Evolutionary conservation across 1,140 invertebrate species (phyloP), one percentile per base, ranked within the genome.

Genomic region (Temnothorax nylanderi): DNA sequence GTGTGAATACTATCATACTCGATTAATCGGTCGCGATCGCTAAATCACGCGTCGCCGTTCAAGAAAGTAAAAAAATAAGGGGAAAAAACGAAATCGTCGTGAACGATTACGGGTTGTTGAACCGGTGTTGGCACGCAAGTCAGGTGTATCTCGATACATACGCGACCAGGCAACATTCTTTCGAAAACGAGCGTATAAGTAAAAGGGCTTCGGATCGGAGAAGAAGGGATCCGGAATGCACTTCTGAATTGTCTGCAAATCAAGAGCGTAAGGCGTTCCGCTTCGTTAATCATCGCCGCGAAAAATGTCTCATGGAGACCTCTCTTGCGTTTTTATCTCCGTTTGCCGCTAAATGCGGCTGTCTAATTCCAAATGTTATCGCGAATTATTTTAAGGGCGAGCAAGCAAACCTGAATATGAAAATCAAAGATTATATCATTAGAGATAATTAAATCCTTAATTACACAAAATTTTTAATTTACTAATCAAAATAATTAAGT

Each of bases 71-170:
- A 54, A 54, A 54, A n/a, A 54, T 18, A n/a, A n/a, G 51, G 18
- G 6, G 34, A 69, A 65, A 34, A 37, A 34, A 77, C 41, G 58
- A 56, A 82, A 60, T 60, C 37, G 62, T 84, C 78, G 72, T 67
- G 74, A 51, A 47, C 26, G 34, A 32, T 51, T 51, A 58, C 51
- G 47, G 88, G 88, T 89, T 87, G 71, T 89, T 89, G 88, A 89
- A 87, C 88, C 85, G 88, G 72, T 54, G 72, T 60, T 88, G 80
- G 72, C 67, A 64, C 87, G 87, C 88, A 89, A 88, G 84, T 89
- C 88, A 89, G 88, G 87, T 89, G 88, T 62, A 54, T 71, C 67
- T 32, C 13, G 69, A 60, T 26, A 62, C 60, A 60, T 62, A 82
- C 49, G 44, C 47, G 62, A 60, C 84, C 71, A 37, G 26, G 76